A percentile compares a stretch with the other conserved stretches of the same genome.
Conservation (phyloP, 2,113 vertebrate genomes). For the Myotis davidii region DNA sequence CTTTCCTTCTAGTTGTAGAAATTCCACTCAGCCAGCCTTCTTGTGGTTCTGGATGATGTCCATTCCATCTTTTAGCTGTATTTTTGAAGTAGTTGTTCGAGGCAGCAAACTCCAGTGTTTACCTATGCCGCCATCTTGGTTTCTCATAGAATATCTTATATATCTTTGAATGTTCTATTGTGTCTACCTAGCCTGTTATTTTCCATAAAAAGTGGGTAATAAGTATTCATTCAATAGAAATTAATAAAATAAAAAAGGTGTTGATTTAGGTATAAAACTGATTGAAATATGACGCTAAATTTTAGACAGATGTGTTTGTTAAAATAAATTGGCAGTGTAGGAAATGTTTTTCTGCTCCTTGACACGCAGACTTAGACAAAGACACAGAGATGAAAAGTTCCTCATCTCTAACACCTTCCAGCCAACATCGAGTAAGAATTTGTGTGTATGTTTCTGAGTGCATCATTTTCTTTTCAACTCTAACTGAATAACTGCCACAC, state of each 20-base stretch:
- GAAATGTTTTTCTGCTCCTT: neutral
- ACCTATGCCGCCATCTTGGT: no score
- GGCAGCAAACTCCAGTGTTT: no score
- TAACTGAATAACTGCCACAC: neutral
- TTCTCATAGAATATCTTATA: neutral
- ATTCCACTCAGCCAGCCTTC: no score
- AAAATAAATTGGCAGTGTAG: neutral
- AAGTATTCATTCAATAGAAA: slow-evolving; percentile 14
- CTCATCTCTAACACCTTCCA: no score
- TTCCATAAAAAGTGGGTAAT: neutral
- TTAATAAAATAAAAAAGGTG: slow-evolving; percentile 18
- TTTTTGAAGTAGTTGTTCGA: no score
- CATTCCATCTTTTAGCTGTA: no score
- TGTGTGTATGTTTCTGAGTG: neutral
- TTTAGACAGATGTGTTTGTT: neutral
- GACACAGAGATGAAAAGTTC: neutral
- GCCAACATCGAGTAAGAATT: neutral
- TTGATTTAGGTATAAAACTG: neutral
- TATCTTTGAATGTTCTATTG: neutral
- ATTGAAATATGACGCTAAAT: neutral
- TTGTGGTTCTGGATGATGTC: no score
- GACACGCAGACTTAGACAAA: neutral
- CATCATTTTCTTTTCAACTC: neutral
- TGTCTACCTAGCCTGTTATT: neutral
- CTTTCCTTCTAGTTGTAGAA: no score